These are phyloP conservation scores for Drosophila triauraria DNA, from an alignment of 1,140 invertebrate species.

Conservation along the genomic window DNA sequence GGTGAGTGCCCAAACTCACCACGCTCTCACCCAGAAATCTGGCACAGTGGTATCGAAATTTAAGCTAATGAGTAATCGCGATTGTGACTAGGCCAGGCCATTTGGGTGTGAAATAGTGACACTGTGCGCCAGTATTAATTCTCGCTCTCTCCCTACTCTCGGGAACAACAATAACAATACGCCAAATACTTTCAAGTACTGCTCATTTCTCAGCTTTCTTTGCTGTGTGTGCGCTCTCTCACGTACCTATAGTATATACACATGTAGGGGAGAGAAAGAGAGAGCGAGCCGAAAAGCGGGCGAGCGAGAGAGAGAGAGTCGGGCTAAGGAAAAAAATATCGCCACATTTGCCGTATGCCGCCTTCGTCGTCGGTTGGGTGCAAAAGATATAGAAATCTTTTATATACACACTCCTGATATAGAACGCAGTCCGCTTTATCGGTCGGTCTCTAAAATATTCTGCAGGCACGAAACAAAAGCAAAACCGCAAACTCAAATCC, in stretches of 20 bases:
- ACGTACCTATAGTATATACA: slow-evolving; percentile 51
- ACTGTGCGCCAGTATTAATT: not conserved
- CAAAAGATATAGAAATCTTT: slow-evolving; percentile 74
- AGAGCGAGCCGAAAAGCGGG: slow-evolving; percentile 27
- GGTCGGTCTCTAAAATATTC: slow-evolving; percentile 51
- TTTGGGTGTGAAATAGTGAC: slow-evolving; percentile 13
- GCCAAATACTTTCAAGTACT: slow-evolving; percentile 38
- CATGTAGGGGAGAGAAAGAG: slow-evolving; percentile 26
- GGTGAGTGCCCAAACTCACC: slow-evolving; percentile 56
- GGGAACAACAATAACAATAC: slow-evolving; percentile 51
- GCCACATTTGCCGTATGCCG: slow-evolving; percentile 79
- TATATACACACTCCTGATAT: slow-evolving; percentile 33
- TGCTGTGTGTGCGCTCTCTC: slow-evolving; percentile 34
- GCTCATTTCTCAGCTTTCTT: slow-evolving; percentile 27
- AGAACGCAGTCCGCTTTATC: slow-evolving; percentile 55
- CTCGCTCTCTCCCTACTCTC: not conserved
- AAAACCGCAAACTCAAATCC: slow-evolving; percentile 15
- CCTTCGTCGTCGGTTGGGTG: slow-evolving; percentile 78
- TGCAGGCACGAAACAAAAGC: slow-evolving; percentile 29
- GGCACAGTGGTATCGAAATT: slow-evolving; percentile 45
- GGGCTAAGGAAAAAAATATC: slow-evolving; percentile 43
- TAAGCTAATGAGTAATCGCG: slow-evolving; percentile 28
- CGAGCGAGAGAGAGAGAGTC: slow-evolving; percentile 41
- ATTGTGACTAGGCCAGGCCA: not conserved
- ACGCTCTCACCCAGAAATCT: slow-evolving; percentile 53